A percentile compares a stretch with the other conserved stretches of the same genome.
Conservation (phyloP, 2,113 vertebrate species). For the Eira barbara region DNA sequence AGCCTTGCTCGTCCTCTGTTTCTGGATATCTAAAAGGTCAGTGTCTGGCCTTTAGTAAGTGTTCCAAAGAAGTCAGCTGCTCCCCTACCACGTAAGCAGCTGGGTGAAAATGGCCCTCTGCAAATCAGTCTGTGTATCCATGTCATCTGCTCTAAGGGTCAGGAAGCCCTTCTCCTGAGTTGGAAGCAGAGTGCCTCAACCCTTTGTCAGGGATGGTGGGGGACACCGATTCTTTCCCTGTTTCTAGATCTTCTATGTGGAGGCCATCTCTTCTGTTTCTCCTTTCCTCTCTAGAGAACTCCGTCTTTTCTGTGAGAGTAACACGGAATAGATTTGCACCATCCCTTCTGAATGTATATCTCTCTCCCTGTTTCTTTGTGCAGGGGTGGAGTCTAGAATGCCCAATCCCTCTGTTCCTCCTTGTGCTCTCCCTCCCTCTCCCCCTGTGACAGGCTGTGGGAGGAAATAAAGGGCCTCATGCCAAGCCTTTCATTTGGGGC, state of each 20-base stretch:
- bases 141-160: background rate
- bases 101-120: background rate
- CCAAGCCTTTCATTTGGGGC: constrained; percentile 32
- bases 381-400: background rate
- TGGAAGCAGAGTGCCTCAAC: background rate
- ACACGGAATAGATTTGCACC: background rate
- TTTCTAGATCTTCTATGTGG: background rate
- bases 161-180: background rate
- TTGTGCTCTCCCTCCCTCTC: background rate
- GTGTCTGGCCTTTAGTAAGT: constrained; percentile 7
- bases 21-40: constrained; percentile 25
- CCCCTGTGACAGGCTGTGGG: background rate
- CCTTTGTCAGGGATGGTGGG: background rate
- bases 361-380: background rate
- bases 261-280: background rate
- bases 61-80: background rate
- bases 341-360: background rate
- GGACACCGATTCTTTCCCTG: background rate
- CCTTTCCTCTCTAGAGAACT: background rate
- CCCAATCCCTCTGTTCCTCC: background rate
- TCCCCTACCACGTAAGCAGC: background rate
- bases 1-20: background rate
- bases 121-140: background rate
- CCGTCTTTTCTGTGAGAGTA: background rate
- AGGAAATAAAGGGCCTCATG: constrained; percentile 32